Evolutionary conservation across 1,140 invertebrate genomes (phyloP).

Genomic region (Drosophila grimshawi): DNA sequence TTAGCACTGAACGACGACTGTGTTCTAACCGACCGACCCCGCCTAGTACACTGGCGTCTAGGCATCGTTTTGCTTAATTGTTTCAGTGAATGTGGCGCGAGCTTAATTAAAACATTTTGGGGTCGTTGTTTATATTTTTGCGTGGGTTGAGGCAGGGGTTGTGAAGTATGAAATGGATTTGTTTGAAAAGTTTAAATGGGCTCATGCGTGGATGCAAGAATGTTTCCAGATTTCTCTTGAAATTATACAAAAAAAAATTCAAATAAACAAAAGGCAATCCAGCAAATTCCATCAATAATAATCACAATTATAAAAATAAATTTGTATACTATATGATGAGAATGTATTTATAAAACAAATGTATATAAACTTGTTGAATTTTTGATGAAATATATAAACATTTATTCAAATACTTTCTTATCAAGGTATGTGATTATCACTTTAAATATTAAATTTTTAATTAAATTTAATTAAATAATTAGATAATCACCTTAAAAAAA

Average conservation of each 20-base stretch:
- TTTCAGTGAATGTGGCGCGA: slow-evolving; percentile 24
- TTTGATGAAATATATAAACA: too few relatives aligned
- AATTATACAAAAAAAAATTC: too few relatives aligned
- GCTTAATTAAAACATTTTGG: slow-evolving; percentile 28
- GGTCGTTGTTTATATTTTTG: neutral
- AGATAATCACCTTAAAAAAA: neutral
- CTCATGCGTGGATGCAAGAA: neutral
- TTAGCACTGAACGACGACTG: slow-evolving; percentile 2
- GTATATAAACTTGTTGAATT: too few relatives aligned
- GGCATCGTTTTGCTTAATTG: slow-evolving; percentile 34
- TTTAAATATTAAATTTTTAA: neutral
- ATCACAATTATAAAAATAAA: too few relatives aligned
- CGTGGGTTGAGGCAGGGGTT: neutral
- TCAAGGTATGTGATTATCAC: too few relatives aligned
- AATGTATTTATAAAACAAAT: too few relatives aligned
- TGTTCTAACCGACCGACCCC: slow-evolving; percentile 1
- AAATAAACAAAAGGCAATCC: too few relatives aligned
- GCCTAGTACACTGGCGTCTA: slow-evolving; percentile 11
- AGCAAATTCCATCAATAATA: too few relatives aligned
- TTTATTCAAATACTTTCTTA: too few relatives aligned
- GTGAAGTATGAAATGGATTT: slow-evolving; percentile 30
- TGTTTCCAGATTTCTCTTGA: neutral
- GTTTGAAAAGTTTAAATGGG: slow-evolving; percentile 20
- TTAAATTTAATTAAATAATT: neutral
- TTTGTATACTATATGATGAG: too few relatives aligned